These are phyloP conservation scores for Lymantria monacha DNA, from an alignment of 2,888 invertebrate genomes.

Conservation along the genomic window DNA sequence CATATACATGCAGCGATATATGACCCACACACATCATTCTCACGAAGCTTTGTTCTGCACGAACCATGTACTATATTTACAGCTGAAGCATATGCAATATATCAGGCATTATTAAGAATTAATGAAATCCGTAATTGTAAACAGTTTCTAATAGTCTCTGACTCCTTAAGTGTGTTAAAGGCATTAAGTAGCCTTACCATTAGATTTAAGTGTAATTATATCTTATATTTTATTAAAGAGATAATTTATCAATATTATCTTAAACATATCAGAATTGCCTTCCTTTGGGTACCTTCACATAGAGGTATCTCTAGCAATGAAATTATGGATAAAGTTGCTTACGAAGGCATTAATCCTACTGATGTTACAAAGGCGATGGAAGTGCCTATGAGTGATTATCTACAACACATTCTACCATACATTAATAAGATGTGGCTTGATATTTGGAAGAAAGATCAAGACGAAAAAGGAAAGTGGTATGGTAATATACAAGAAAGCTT, in stretches of 20 bases:
- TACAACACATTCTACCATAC: neutral
- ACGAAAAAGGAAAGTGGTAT: neutral
- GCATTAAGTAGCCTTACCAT: no score
- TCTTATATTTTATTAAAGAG: neutral
- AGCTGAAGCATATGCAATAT: no score
- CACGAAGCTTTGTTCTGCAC: no score
- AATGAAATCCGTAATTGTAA: no score
- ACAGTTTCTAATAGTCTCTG: no score
- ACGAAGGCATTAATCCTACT: neutral
- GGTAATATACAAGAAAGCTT: neutral
- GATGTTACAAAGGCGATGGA: neutral
- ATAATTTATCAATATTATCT: neutral
- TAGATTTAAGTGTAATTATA: neutral
- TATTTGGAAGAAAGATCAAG: no score
- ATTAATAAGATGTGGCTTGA: neutral
- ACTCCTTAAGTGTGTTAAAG: no score
- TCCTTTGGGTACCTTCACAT: neutral
- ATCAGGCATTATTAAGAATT: no score
- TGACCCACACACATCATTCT: no score
- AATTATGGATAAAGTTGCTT: neutral
- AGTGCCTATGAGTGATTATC: neutral
- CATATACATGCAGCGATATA: no score
- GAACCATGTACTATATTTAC: no score
- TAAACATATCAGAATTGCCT: neutral
- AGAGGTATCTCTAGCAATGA: neutral